Base-by-base conservation (phyloP, 2,113 vertebrate genomes). In the Perca schrenkii region DNA sequence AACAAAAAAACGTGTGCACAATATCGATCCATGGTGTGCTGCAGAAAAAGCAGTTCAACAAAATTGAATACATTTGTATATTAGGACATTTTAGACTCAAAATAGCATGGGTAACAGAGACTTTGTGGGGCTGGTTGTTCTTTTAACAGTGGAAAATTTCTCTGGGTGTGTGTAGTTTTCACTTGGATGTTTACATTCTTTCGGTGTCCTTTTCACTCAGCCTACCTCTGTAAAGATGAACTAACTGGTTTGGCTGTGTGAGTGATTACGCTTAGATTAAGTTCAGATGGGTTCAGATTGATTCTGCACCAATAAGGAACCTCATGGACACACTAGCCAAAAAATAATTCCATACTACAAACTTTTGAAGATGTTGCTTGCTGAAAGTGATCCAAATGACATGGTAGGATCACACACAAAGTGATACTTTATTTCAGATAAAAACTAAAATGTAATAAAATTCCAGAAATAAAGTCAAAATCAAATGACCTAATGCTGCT, bases 101-200 rank as follows among this genome's bases (percentile, higher is more conserved):
- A 56, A 43, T 46, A 43, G 40, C 40, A 43, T 8, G 10, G 40
- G 40, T 43, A 43, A 43, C 40, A 11, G 40, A 43, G 40, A 43
- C 34, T 11, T 25, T 11, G 4, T 31, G 25, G 16, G 15, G 2
- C 14, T 36, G 8, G 64, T 75, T 50, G 49, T 36, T 19, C 62
- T 50, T 61, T 3, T 63, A 63, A 80, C 50, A 11, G 74, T 74
- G 83, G 67, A 77, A 82, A 83, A 57, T 52, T 61, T 63, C 65
- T 79, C 22, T 28, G 47, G 15, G 28, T 64, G 40, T 21, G 31
- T 65, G 47, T 17, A 62, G 49, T 62, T 81, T 52, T 25, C 25
- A 66, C 54, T 36, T 21, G 6, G 40, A 49, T 87, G 77, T 92
- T 91, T 90, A 84, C 82, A 89, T 91, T 89, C 63, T 77, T 91